These are phyloP conservation scores for Stenolophus ochropezus DNA, from an alignment of 2,888 invertebrate genomes.

Conservation along the genomic window DNA sequence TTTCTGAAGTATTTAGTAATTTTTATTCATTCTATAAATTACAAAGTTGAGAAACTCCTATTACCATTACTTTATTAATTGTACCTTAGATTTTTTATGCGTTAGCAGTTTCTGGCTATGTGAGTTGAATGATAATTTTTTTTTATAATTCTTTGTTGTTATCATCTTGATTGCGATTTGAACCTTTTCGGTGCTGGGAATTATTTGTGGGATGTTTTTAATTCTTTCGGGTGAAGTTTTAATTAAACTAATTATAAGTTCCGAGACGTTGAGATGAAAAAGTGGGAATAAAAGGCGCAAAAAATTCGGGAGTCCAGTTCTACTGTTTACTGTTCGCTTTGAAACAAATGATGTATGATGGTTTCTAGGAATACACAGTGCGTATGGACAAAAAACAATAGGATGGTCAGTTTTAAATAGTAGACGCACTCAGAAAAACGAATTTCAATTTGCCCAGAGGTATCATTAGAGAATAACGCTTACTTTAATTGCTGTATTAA, in stretches of 20 bases:
- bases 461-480: slow-evolving; percentile 15
- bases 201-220: background rate
- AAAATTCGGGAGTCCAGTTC: slow-evolving; percentile 27
- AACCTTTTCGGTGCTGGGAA: background rate
- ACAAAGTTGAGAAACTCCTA: too few species aligned
- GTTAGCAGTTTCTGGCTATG: too few species aligned
- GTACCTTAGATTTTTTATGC: too few species aligned
- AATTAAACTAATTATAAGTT: slow-evolving; percentile 40
- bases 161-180: background rate
- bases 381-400: slow-evolving; percentile 9
- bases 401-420: slow-evolving; percentile 8
- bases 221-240: slow-evolving; percentile 15
- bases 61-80: too few species aligned
- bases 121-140: too few species aligned
- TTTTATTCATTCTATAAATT: too few species aligned
- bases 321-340: slow-evolving; percentile 30
- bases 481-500: slow-evolving; percentile 35
- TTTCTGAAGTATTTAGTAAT: too few species aligned
- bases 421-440: slow-evolving; percentile 31
- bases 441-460: slow-evolving; percentile 34
- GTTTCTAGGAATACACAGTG: slow-evolving; percentile 20
- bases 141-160: background rate
- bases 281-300: background rate
- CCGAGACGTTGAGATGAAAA: background rate
- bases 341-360: slow-evolving; percentile 33